These are phyloP conservation scores for Daphoenositta chrysoptera DNA, from an alignment of 2,113 vertebrate genomes.

Conservation along the genomic window DNA sequence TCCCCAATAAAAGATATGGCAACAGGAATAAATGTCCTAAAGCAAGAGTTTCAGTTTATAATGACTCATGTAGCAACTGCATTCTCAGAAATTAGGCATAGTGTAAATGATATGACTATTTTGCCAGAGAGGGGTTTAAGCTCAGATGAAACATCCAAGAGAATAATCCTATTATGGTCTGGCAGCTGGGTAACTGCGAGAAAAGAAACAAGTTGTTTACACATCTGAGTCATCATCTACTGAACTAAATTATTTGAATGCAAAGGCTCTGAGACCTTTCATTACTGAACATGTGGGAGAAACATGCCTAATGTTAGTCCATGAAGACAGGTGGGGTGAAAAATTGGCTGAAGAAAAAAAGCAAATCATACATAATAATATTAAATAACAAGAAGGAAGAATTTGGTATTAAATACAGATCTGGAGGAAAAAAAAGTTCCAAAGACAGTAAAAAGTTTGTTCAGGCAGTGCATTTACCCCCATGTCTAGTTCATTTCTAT, in stretches of 20 bases:
- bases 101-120: slow-evolving; percentile 6
- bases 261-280: slow-evolving; percentile 3
- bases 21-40: background rate
- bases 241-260: slow-evolving; percentile 10
- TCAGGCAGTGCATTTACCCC: background rate
- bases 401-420: background rate
- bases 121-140: background rate
- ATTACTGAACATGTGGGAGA: background rate
- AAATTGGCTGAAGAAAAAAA: background rate
- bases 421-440: background rate
- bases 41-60: slow-evolving; percentile 10
- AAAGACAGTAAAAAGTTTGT: background rate
- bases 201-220: slow-evolving; percentile 33
- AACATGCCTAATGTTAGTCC: background rate
- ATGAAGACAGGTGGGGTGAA: background rate
- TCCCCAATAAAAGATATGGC: background rate
- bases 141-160: slow-evolving; percentile 21
- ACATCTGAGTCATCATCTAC: slow-evolving; percentile 21
- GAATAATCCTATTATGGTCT: slow-evolving; percentile 12
- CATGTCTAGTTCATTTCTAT: background rate
- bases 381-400: background rate
- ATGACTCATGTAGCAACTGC: slow-evolving; percentile 5
- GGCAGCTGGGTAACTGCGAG: background rate
- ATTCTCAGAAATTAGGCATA: slow-evolving; percentile 9
- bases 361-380: background rate